Base-by-base conservation (phyloP, 2,888 invertebrate genomes). In the Protodeltote pygarga region DNA sequence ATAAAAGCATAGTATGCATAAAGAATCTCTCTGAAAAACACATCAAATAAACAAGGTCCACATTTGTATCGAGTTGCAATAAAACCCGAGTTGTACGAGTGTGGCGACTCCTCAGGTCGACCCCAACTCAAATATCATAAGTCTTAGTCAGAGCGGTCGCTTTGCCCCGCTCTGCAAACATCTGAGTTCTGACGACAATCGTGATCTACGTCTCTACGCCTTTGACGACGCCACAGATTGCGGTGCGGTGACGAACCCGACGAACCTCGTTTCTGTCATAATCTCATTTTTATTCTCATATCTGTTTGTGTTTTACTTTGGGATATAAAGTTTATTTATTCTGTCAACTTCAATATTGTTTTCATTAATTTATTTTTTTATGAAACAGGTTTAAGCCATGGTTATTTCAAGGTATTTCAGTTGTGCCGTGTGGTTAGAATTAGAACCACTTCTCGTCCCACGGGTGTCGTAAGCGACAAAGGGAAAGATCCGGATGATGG, bases 51-150 rank as follows among this genome's bases (percentile, higher is more conserved):
- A n/a, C n/a, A n/a, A 13, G 11, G 6, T 15, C 9, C 9, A 32
- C 8, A 16, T 57, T 14, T 23, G 23, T 14, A 35, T 39, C 16
- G 24, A 28, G 15, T 15, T 4, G 16, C 41, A 11, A 37, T 34
- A 29, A 11, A 9, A n/a, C 2, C 6, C 21, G 20, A 38, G 34
- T 64, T 64, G 49, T 65, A 42, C 42, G 41, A 9, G 13, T 16
- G 37, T 35, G 25, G 39, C 28, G 46, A 41, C 37, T 53, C 37
- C 29, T 46, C 29, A 27, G 27, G 31, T 51, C 55, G 44, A 5
- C 21, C 66, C 59, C 63, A 81, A 77, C 68, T 77, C 83, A 86
- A 85, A 86, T 82, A 85, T 83, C 77, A 83, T 82, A 82, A 83
- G 78, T 79, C 77, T 75, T 66, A 71, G 52, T 67, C 65, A 64